Conservation (phyloP, 2,797 vertebrate genomes). For the Meriones psammophilus region DNA sequence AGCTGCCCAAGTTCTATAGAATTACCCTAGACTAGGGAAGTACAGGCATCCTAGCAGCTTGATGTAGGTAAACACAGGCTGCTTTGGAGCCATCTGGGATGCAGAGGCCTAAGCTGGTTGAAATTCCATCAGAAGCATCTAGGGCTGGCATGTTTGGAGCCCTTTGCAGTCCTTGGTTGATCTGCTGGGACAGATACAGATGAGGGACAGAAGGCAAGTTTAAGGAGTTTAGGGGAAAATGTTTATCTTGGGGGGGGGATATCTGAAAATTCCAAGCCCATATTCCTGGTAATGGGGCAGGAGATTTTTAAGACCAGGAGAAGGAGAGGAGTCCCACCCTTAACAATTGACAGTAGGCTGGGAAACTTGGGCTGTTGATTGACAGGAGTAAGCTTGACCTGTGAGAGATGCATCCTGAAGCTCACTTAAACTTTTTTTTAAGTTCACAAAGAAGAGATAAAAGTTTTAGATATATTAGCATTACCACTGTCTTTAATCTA, state of each 20-base stretch:
- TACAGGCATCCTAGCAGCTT: neutral
- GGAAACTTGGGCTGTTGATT: neutral
- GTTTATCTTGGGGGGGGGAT: neutral
- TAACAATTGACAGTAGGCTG: neutral
- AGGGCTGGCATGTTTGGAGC: neutral
- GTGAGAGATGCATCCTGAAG: neutral
- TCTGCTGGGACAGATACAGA: neutral
- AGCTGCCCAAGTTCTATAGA: neutral
- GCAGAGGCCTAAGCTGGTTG: neutral
- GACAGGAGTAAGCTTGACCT: neutral
- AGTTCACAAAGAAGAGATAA: neutral
- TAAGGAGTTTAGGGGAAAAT: neutral
- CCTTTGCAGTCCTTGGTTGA: neutral
- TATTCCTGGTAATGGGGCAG: neutral
- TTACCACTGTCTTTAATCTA: neutral
- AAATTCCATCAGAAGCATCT: neutral
- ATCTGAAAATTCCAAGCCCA: neutral
- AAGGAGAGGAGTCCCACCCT: neutral
- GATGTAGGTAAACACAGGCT: neutral
- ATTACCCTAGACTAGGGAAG: neutral
- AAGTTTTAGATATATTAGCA: neutral
- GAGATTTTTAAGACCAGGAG: neutral
- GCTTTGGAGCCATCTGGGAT: neutral
- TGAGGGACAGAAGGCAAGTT: neutral
- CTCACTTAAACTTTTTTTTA: neutral